These are phyloP conservation scores for Rhinoptilus africanus DNA, from an alignment of 2,113 vertebrate genomes.

Conservation along the genomic window DNA sequence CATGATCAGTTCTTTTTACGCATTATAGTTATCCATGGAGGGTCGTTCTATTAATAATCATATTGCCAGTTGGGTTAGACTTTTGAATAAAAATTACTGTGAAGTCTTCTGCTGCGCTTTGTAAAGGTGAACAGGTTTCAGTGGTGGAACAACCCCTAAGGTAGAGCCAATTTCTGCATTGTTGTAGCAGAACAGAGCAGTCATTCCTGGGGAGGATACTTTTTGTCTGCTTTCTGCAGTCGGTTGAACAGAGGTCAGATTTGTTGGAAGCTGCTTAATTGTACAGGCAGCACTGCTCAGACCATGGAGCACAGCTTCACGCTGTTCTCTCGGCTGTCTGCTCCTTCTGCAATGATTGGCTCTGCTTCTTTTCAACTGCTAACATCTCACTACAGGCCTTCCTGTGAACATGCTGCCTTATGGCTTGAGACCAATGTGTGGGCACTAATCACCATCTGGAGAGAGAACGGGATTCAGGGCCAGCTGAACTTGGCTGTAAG, in stretches of 20 bases:
- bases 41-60: constrained; percentile 17
- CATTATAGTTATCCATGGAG: background rate
- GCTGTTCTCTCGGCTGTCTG: constrained; percentile 58
- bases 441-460: constrained; percentile 57
- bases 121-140: constrained; percentile 24
- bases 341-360: constrained; percentile 44
- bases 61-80: background rate
- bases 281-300: constrained; percentile 45
- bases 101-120: constrained; percentile 5
- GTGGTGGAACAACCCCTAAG: constrained; percentile 21
- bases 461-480: background rate
- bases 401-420: constrained; percentile 44
- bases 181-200: constrained; percentile 37
- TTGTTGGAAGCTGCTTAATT: constrained; percentile 58
- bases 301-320: constrained; percentile 38
- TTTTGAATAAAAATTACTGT: constrained; percentile 16
- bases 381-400: constrained; percentile 25
- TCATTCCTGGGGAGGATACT: constrained; percentile 40
- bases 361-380: constrained; percentile 8
- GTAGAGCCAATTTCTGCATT: constrained; percentile 22
- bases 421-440: constrained; percentile 37
- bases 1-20: background rate
- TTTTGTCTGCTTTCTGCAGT: constrained; percentile 52
- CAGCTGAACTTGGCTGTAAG: background rate
- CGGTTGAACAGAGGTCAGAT: constrained; percentile 18